phyloP scores from a whole-genome alignment of 2,888 invertebrate species.

The Ceraclea dissimilis region DNA sequence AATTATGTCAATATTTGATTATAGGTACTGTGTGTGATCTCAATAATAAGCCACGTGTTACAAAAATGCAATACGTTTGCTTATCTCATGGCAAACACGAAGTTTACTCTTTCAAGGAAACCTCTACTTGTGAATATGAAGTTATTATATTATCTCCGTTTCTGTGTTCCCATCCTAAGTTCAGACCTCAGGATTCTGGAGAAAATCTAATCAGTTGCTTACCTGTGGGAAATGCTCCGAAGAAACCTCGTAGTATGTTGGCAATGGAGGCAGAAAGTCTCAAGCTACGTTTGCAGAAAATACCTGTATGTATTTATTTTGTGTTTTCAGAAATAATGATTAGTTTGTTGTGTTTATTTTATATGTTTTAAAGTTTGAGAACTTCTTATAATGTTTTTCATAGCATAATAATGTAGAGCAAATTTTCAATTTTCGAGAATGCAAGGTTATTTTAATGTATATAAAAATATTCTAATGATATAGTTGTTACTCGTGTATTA shows the following conservation, averaged over 20 bases:
- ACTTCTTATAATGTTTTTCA: too few relatives aligned
- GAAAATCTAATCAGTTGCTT: constrained; percentile 71
- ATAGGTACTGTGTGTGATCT: constrained; percentile 83
- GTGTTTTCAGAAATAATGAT: neutral
- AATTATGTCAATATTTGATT: neutral
- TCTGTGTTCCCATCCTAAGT: constrained; percentile 85
- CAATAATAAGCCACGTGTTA: constrained; percentile 73
- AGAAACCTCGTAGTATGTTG: constrained; percentile 64
- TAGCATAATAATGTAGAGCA: too few relatives aligned
- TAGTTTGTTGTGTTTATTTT: too few relatives aligned
- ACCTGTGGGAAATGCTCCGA: constrained; percentile 57
- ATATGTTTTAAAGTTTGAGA: too few relatives aligned
- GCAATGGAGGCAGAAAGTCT: constrained; percentile 66
- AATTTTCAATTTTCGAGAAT: too few relatives aligned
- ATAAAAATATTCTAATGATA: too few relatives aligned
- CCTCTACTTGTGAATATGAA: constrained; percentile 91
- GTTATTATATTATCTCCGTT: constrained; percentile 78
- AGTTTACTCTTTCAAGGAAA: constrained; percentile 87
- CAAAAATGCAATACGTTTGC: constrained; percentile 83
- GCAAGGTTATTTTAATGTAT: too few relatives aligned
- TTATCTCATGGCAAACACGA: constrained; percentile 84
- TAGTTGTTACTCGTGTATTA: too few relatives aligned
- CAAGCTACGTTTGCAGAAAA: constrained; percentile 56
- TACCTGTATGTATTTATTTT: constrained; percentile 38
- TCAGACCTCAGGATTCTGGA: constrained; percentile 68